phyloP scores from a whole-genome alignment of 1,140 invertebrate species.

The Tetragnatha versicolor region DNA sequence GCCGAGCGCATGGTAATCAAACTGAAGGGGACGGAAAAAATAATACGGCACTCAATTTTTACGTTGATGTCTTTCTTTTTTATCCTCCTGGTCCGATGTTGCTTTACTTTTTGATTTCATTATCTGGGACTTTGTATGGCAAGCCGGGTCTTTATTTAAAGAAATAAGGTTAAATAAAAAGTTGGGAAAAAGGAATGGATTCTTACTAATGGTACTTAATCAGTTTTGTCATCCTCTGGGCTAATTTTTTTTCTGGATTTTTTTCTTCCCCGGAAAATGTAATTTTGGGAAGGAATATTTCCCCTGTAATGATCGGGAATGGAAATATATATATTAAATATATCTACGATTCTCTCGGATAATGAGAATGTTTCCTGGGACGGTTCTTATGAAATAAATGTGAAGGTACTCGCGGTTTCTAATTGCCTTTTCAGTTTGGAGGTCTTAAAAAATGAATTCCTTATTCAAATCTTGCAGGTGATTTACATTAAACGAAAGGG shows the following conservation, averaged over 20 bases:
- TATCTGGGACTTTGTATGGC: slow-evolving; percentile 5
- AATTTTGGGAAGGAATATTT: slow-evolving; percentile 35
- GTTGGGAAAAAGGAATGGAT: not conserved
- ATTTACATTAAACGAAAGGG: too few relatives aligned
- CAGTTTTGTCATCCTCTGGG: slow-evolving; percentile 33
- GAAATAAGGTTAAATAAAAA: slow-evolving; percentile 18
- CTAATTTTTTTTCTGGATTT: not conserved
- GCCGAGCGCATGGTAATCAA: not conserved
- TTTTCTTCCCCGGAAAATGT: not conserved
- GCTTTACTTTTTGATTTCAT: slow-evolving; percentile 34
- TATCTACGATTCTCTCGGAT: not conserved
- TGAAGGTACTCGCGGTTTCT: not conserved
- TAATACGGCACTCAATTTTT: slow-evolving; percentile 27
- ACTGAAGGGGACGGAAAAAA: not conserved
- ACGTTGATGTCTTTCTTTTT: slow-evolving; percentile 28
- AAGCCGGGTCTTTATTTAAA: slow-evolving; percentile 31
- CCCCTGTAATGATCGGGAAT: slow-evolving; percentile 21
- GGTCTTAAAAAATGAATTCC: not conserved
- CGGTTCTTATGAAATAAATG: too few relatives aligned
- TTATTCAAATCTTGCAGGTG: too few relatives aligned
- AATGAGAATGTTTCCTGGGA: too few relatives aligned
- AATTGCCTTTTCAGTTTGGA: slow-evolving; percentile 14
- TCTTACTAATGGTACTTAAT: slow-evolving; percentile 39
- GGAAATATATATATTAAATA: slow-evolving; percentile 20
- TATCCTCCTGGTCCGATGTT: not conserved